These are phyloP conservation scores for Eonycteris spelaea DNA, from an alignment of 2,113 vertebrate genomes.

Conservation along the genomic window DNA sequence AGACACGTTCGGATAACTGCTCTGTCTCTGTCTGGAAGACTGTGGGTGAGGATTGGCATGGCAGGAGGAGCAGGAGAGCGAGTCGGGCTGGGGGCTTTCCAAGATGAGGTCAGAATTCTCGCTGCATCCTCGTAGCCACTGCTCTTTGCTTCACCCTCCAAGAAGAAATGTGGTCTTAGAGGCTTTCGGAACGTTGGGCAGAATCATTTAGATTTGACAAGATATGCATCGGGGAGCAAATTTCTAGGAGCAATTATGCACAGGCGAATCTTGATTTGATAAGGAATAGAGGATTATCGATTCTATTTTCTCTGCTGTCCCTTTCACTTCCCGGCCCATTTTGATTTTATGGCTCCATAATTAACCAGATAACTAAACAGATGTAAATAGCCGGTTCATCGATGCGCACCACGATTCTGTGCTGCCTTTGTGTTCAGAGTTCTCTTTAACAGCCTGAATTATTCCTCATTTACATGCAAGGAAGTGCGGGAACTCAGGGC, in stretches of 20 bases:
- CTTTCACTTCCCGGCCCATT: not conserved
- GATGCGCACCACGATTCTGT: fast-evolving
- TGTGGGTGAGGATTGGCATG: too few relatives aligned
- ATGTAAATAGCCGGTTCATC: not conserved
- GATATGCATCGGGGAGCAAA: not conserved
- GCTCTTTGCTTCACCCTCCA: not conserved
- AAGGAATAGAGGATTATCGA: not conserved
- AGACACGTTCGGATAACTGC: too few relatives aligned
- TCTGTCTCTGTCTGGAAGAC: too few relatives aligned
- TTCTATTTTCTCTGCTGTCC: not conserved
- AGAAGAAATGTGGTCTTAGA: not conserved
- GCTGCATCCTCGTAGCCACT: not conserved
- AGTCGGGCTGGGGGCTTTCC: not conserved
- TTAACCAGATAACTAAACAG: conserved; percentile 24
- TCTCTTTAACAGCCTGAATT: not conserved
- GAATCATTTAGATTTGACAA: not conserved
- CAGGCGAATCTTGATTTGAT: not conserved
- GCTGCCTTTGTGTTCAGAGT: not conserved
- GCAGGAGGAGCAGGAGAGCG: not conserved
- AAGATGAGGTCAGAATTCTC: not conserved
- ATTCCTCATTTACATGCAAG: not conserved
- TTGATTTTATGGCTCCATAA: not conserved
- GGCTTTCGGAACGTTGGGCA: not conserved
- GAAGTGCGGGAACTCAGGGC: not conserved
- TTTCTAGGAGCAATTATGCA: not conserved